These are phyloP conservation scores for Pachyrhynchus sulphureomaculatus DNA, from an alignment of 1,140 invertebrate species.

Conservation along the genomic window DNA sequence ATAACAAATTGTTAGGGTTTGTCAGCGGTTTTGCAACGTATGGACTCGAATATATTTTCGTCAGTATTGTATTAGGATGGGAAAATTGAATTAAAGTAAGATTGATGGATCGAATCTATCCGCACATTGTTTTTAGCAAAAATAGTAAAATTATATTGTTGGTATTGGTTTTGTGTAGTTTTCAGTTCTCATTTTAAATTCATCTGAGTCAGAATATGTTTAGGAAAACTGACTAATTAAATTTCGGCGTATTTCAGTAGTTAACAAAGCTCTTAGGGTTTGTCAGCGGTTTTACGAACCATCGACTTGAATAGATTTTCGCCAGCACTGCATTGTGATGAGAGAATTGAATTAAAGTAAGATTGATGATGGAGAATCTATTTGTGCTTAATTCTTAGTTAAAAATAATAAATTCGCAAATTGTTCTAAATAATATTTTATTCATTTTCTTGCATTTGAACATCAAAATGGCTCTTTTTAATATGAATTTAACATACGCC, in stretches of 20 bases:
- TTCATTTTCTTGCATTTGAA: no score
- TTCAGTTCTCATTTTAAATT: no score
- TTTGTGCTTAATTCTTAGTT: not conserved
- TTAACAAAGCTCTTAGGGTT: constrained; percentile 3
- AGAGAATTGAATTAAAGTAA: constrained; percentile 12
- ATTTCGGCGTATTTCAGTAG: not conserved
- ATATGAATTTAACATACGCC: no score
- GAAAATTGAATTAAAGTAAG: constrained; percentile 10
- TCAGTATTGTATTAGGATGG: constrained; percentile 4
- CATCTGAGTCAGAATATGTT: no score
- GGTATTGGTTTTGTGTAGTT: no score
- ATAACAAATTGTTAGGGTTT: constrained; percentile 7
- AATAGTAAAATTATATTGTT: no score
- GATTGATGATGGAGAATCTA: not conserved
- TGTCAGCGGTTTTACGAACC: not conserved
- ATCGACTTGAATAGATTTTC: constrained; percentile 6
- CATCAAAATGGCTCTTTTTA: no score
- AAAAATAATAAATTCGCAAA: no score
- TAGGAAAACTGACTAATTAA: no score
- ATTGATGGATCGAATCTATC: constrained; percentile 1
- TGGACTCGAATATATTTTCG: constrained; percentile 3
- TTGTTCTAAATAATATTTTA: no score
- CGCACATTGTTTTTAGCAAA: not conserved
- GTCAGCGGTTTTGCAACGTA: not conserved
- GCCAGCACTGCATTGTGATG: constrained; percentile 3